Evolutionary conservation across 2,888 invertebrate species (phyloP).

Genomic region (Sphecodes monilicornis): DNA sequence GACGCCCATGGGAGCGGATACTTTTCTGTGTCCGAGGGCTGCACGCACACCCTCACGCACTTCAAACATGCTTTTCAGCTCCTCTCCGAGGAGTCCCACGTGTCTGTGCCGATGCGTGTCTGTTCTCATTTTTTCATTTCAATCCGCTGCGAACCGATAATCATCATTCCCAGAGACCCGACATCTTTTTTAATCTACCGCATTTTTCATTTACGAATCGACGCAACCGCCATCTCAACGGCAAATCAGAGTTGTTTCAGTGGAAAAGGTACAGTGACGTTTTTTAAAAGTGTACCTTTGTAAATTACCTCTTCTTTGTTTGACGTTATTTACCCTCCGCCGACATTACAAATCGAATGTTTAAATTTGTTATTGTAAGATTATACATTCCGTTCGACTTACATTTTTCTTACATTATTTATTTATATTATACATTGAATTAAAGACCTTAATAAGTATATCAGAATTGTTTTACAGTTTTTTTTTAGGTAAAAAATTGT

Average conservation of each 20-base stretch:
- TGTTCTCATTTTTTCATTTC: neutral
- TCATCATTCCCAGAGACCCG: neutral
- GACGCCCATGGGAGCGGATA: conserved; percentile 29
- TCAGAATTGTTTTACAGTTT: too few species aligned
- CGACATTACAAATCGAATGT: too few species aligned
- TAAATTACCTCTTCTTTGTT: neutral
- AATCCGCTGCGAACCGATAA: neutral
- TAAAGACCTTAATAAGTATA: too few species aligned
- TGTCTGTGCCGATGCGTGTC: conserved; percentile 10
- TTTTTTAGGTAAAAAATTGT: too few species aligned
- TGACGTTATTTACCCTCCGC: neutral
- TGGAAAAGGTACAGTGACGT: neutral
- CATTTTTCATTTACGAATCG: neutral
- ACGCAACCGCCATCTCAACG: neutral
- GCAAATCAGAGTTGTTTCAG: neutral
- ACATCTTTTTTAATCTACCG: neutral
- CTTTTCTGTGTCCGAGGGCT: conserved; percentile 6
- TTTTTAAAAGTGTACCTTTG: neutral
- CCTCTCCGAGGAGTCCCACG: neutral
- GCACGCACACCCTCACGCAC: conserved; percentile 5
- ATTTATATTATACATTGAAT: too few species aligned
- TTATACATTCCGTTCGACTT: too few species aligned
- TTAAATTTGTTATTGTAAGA: too few species aligned
- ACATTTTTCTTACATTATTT: too few species aligned
- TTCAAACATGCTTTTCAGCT: conserved; percentile 19